These are phyloP conservation scores for Tipula confusa DNA, from an alignment of 2,888 invertebrate species.

Conservation along the genomic window DNA sequence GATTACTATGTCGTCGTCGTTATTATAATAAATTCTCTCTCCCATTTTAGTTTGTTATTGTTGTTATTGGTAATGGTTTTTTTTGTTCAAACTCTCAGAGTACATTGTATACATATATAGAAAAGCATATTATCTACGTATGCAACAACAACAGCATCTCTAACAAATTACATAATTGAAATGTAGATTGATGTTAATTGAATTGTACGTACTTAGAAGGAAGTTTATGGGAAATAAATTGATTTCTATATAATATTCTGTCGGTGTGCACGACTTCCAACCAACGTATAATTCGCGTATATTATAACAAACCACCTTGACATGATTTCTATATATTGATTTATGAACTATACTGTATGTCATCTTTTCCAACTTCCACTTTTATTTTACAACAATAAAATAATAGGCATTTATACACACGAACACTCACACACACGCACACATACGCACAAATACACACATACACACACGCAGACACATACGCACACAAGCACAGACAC, in stretches of 20 bases:
- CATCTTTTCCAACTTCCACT: background rate
- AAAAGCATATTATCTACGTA: too few relatives aligned
- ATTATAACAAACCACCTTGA: background rate
- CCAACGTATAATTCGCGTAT: background rate
- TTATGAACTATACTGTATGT: conserved; percentile 7
- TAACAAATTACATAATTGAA: background rate
- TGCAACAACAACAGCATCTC: background rate
- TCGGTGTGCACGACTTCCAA: background rate
- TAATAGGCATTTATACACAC: too few relatives aligned
- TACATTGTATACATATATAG: background rate
- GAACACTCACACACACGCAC: too few relatives aligned
- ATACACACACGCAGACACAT: too few relatives aligned
- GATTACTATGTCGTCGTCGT: background rate
- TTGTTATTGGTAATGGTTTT: background rate
- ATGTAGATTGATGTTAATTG: conserved; percentile 12
- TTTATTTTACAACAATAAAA: background rate
- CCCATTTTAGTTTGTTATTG: background rate
- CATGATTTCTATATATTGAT: background rate
- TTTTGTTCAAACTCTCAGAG: background rate
- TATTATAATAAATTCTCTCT: background rate
- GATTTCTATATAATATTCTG: background rate
- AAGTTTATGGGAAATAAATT: conserved; percentile 21
- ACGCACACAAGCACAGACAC: too few relatives aligned
- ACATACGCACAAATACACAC: too few relatives aligned
- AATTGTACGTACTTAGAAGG: conserved; percentile 20